Evolutionary conservation across 2,113 vertebrate genomes (phyloP), one percentile per base, ranked within the genome.

Genomic region (Nematolebias whitei): DNA sequence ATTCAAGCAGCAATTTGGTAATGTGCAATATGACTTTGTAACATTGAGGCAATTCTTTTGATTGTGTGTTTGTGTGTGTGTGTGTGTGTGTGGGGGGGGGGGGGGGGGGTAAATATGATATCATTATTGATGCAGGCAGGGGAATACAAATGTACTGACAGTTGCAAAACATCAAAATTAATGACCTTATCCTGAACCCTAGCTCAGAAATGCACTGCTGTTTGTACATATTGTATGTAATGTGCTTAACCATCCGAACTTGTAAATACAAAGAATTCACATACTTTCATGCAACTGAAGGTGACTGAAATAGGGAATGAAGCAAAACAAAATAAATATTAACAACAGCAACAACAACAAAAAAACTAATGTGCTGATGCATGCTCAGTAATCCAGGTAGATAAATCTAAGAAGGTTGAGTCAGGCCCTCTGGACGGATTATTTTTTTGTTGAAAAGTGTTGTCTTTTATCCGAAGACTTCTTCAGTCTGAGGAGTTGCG

Each of bases 21-120:
- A 86, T 61, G 66, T 76, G 60, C 83, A 66, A 61, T 70, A 71
- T n/a, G 73, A 70, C 63, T 83, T 12, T 76, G 57, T 75, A 82
- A 79, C 57, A 76, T 51, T 53, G 62, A 65, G 67, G 77, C 53
- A 78, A 63, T 53, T 85, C 73, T 74, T 43, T 69, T 74, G 79
- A 84, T 38, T 57, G n/a, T n/a, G n/a, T n/a, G n/a, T n/a, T n/a
- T n/a, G n/a, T n/a, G n/a, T n/a, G n/a, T n/a, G n/a, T n/a, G n/a
- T n/a, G n/a, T n/a, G n/a, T n/a, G n/a, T n/a, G n/a, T n/a, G n/a
- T n/a, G n/a, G n/a, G n/a, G n/a, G n/a, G n/a, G n/a, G n/a, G n/a
- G n/a, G n/a, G n/a, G n/a, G n/a, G n/a, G n/a, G n/a, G n/a, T 87
- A 83, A 82, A 80, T 49, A 23, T 76, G 82, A 80, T 79, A 85